phyloP scores from a whole-genome alignment of 2,888 invertebrate genomes.

The Molorchus minor region DNA sequence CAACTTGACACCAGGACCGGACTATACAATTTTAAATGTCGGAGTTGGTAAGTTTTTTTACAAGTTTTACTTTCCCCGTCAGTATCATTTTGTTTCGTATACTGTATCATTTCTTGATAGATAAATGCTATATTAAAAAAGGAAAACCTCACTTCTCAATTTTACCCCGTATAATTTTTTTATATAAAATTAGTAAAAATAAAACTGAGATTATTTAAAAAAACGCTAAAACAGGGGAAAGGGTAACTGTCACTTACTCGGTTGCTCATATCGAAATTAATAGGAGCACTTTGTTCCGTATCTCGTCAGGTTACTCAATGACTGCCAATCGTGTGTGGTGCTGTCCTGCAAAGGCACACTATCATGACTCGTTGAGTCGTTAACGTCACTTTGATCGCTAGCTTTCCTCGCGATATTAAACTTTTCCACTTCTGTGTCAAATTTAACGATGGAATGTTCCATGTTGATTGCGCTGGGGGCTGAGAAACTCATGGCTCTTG shows the following conservation, averaged over 20 bases:
- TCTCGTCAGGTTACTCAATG: conserved; percentile 86
- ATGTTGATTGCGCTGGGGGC: conserved; percentile 88
- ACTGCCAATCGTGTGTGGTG: conserved; percentile 79
- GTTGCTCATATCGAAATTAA: conserved; percentile 93
- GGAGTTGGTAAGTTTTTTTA: too few species aligned
- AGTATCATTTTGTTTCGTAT: too few species aligned
- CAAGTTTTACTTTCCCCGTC: too few species aligned
- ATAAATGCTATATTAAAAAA: too few species aligned
- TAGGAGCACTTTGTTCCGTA: conserved; percentile 89
- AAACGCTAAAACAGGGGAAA: too few species aligned
- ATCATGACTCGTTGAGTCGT: conserved; percentile 61
- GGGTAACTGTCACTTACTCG: conserved; percentile 69
- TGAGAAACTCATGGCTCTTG: conserved; percentile 81
- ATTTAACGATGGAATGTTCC: conserved; percentile 76
- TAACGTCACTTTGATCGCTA: conserved; percentile 53
- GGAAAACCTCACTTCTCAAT: too few species aligned
- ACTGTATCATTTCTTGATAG: too few species aligned
- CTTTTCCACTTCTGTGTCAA: conserved; percentile 67
- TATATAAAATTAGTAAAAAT: too few species aligned
- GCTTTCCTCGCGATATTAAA: conserved; percentile 56
- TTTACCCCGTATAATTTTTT: too few species aligned
- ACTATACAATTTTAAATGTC: too few species aligned
- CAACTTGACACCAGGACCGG: too few species aligned
- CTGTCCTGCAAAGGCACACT: conserved; percentile 56
- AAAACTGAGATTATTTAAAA: too few species aligned